Evolutionary conservation across 2,888 invertebrate genomes (phyloP), one percentile per base, ranked within the genome.

Genomic region (Xanthorhoe designata): DNA sequence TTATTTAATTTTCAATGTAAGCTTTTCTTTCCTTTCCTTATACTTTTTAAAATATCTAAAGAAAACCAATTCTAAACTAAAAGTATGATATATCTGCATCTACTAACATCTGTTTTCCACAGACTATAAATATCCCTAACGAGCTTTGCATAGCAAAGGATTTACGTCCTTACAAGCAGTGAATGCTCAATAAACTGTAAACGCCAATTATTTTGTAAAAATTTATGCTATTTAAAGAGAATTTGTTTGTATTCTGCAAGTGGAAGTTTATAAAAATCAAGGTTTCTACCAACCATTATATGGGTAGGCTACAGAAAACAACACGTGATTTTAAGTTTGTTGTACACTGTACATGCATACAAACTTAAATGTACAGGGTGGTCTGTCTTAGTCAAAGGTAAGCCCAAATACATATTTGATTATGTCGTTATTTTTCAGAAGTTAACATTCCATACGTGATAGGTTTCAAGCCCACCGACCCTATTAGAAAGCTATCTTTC

Each of bases 121-220:
- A 9, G 54, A 58, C 66, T 42, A 70, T 73, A 73, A 73, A 73
- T 73, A 69, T 69, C 52, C 49, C 19, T 68, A 73, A 73, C 69
- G 70, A 70, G 69, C 70, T 73, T 73, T 70, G 57, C 69, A 73
- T 73, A 64, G 70, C 51, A 15, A 13, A 38, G 42, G 24, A 71
- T 73, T 70, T 72, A 55, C 50, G 56, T 61, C 63, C 68, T 72
- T 53, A 66, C 57, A 54, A 61, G 42, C 62, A 13, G 56, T 55
- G 65, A 55, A 66, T 51, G 54, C 51, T 63, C 66, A 65, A 71
- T 64, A 58, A 68, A 69, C 68, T 60, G 64, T 72, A 63, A 67
- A 65, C 50, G 18, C 58, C 45, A 53, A 51, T 71, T 60, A 64
- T 32, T 32, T 32, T 7, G 32, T 35, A 35, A 32, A 52, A 42